phyloP scores from a whole-genome alignment of 2,113 vertebrate genomes.

The Crocuta crocuta region DNA sequence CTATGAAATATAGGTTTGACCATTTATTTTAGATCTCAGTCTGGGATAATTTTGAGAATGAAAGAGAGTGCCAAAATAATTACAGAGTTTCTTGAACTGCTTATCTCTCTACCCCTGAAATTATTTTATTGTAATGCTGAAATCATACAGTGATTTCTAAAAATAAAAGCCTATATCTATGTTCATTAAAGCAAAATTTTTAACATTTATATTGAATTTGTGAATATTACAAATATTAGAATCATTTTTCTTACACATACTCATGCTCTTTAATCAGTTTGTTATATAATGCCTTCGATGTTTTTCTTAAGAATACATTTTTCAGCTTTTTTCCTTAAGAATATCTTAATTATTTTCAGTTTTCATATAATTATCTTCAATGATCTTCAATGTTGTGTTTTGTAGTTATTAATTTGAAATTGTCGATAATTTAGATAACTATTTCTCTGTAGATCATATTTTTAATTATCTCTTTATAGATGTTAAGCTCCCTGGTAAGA shows the following conservation, averaged over 20 bases:
- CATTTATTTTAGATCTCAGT: neutral
- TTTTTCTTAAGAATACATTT: neutral
- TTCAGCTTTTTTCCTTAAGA: neutral
- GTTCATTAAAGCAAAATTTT: neutral
- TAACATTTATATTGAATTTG: neutral
- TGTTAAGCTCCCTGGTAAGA: neutral
- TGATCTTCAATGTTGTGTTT: neutral
- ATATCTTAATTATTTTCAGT: neutral
- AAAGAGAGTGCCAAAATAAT: neutral
- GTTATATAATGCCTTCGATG: neutral
- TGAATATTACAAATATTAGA: neutral
- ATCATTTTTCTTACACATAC: neutral
- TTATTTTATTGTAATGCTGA: neutral
- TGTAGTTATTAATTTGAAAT: neutral
- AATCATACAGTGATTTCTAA: neutral
- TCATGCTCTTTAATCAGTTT: neutral
- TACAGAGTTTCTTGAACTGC: neutral
- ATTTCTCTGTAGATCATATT: neutral
- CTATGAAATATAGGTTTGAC: neutral
- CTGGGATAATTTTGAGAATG: neutral
- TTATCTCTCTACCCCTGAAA: neutral
- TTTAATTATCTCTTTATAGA: neutral
- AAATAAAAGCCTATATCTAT: neutral
- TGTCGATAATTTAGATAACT: neutral
- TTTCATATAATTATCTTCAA: neutral